phyloP scores from a whole-genome alignment of 2,888 invertebrate species.

The Drosophila hawaiiensis region DNA sequence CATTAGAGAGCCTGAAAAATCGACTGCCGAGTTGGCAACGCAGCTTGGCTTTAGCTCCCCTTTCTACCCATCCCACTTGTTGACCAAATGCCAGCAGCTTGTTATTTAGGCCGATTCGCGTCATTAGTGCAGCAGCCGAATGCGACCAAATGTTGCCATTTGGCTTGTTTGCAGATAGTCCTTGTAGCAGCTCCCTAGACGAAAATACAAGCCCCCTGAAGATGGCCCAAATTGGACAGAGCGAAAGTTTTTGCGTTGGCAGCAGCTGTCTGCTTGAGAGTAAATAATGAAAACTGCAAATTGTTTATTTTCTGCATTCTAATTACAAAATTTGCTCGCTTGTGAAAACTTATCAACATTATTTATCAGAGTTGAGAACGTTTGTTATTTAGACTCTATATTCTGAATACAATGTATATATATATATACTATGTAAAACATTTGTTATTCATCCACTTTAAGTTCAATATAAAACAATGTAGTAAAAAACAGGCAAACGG shows the following conservation, averaged over 20 bases:
- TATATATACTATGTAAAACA: rapidly evolving
- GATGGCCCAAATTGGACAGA: conserved; percentile 29
- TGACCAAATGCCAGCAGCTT: conserved; percentile 73
- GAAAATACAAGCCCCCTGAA: neutral
- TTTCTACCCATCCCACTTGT: conserved; percentile 30
- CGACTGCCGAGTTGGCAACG: conserved; percentile 55
- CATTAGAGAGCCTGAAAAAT: conserved; percentile 58
- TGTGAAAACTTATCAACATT: neutral
- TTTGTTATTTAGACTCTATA: neutral
- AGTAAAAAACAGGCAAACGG: neutral
- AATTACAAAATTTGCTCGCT: conserved; percentile 34
- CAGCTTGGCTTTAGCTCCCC: conserved; percentile 14
- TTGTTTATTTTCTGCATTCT: conserved; percentile 42
- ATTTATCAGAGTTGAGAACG: neutral
- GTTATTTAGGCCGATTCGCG: conserved; percentile 75
- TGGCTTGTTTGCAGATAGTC: conserved; percentile 13
- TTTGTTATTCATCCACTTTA: neutral
- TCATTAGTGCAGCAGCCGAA: conserved; percentile 67
- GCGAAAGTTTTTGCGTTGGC: conserved; percentile 34
- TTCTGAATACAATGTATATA: too few relatives aligned
- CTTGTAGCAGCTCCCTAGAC: conserved; percentile 19
- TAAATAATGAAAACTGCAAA: conserved; percentile 42
- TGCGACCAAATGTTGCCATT: conserved; percentile 57
- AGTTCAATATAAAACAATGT: neutral
- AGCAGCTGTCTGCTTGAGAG: conserved; percentile 53